Conservation (phyloP, 2,797 vertebrate species). For the Silurus aristotelis region DNA sequence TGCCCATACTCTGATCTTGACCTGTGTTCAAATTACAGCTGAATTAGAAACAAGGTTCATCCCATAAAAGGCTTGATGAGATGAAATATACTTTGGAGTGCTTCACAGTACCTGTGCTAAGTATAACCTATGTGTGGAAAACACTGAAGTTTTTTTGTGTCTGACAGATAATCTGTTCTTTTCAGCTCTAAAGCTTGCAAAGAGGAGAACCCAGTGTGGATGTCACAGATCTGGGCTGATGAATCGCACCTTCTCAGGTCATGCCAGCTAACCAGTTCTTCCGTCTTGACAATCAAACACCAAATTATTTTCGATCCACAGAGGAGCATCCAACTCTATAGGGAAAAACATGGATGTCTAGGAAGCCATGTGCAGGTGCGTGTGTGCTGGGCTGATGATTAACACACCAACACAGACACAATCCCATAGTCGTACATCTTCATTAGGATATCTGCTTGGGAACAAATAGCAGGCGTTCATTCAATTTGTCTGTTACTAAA, state of each 20-base stretch:
- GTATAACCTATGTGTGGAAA: neutral
- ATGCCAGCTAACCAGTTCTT: conserved; percentile 66
- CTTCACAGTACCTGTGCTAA: neutral
- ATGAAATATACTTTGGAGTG: neutral
- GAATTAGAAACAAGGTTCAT: neutral
- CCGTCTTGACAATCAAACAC: conserved; percentile 74
- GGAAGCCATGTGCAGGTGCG: conserved; percentile 74
- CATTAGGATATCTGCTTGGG: neutral
- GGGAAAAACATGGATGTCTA: conserved; percentile 74
- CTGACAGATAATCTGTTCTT: neutral
- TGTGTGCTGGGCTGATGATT: neutral
- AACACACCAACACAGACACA: neutral
- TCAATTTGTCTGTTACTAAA: neutral
- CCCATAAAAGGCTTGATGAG: no score
- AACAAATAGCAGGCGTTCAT: neutral
- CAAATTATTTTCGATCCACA: conserved; percentile 61
- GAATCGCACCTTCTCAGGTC: conserved; percentile 70
- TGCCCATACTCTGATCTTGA: neutral
- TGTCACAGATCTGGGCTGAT: conserved; percentile 73
- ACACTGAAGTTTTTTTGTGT: neutral
- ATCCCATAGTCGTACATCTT: neutral
- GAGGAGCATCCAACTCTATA: conserved; percentile 72
- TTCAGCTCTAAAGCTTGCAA: conserved; percentile 68
- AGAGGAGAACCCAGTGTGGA: conserved; percentile 62
- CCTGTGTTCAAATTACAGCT: neutral